Percentiles rank a stretch among this genome's conserved stretches.
Conservation (phyloP, 2,113 vertebrate genomes). For the Struthidea cinerea region DNA sequence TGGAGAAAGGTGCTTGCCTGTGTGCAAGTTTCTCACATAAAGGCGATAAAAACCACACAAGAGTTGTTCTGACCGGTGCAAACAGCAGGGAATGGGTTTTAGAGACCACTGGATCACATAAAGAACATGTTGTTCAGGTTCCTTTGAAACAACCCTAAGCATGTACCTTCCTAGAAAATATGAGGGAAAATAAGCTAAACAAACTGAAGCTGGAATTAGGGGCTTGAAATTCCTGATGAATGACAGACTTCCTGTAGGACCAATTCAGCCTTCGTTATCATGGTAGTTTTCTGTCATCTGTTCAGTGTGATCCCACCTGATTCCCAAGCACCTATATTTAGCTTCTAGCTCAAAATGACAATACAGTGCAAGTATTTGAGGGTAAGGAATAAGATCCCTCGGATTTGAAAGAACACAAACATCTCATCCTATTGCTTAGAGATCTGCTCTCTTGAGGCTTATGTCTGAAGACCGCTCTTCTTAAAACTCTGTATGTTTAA, state of each 20-base stretch:
- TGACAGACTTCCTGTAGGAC: not conserved
- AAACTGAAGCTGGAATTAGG: not conserved
- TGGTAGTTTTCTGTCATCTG: not conserved
- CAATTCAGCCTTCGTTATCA: not conserved
- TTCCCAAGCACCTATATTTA: not conserved
- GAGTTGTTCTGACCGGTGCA: not conserved
- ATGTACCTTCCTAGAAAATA: not conserved
- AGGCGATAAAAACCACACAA: not conserved
- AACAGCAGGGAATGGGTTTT: not conserved
- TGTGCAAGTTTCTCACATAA: not conserved
- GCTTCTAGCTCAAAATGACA: not conserved
- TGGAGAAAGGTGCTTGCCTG: not conserved
- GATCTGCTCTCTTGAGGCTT: not conserved
- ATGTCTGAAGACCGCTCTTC: not conserved
- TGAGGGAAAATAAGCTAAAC: not conserved
- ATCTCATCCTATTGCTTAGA: not conserved
- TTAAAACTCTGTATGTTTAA: not conserved
- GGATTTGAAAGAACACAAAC: not conserved
- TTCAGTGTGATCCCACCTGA: not conserved
- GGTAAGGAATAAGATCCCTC: not conserved
- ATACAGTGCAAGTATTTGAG: not conserved
- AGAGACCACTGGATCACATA: no score
- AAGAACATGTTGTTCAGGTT: not conserved
- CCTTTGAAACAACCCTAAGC: not conserved
- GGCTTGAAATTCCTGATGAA: not conserved